Evolutionary conservation across 2,797 vertebrate genomes (phyloP).

Genomic region (Merluccius polli): DNA sequence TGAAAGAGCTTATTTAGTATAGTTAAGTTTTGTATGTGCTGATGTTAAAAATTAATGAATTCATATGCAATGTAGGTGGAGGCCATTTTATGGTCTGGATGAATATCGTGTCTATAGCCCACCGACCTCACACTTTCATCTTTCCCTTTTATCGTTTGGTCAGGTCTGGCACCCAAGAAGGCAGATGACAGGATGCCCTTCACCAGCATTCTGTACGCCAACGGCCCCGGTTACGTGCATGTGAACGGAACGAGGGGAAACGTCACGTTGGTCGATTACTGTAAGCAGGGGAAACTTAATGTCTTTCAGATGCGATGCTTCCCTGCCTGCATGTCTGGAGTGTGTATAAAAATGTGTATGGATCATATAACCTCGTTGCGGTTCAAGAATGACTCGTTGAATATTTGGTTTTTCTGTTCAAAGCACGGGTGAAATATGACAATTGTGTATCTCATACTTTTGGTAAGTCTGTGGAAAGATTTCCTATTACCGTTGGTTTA

Average conservation of each 20-base stretch:
- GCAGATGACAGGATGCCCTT: slow-evolving; percentile 77
- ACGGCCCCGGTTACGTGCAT: slow-evolving; percentile 77
- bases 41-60: not conserved
- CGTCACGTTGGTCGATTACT: slow-evolving; percentile 73
- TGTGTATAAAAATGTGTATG: slow-evolving; percentile 27
- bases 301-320: slow-evolving; percentile 51
- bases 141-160: slow-evolving; percentile 8
- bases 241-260: slow-evolving; percentile 76
- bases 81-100: not conserved
- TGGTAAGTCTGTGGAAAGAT: not conserved
- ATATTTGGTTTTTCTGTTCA: slow-evolving; percentile 28
- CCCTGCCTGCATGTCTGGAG: slow-evolving; percentile 16
- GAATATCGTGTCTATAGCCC: not conserved
- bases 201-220: slow-evolving; percentile 81
- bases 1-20: too few relatives aligned
- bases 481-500: slow-evolving; percentile 17
- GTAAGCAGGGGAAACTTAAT: slow-evolving; percentile 66
- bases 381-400: slow-evolving; percentile 42
- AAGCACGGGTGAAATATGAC: slow-evolving; percentile 35
- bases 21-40: not conserved
- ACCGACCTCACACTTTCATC: not conserved
- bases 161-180: slow-evolving; percentile 74
- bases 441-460: slow-evolving; percentile 18
- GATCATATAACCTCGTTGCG: slow-evolving; percentile 33
- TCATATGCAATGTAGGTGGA: not conserved